Conservation (phyloP, 2,113 vertebrate species). For the Myotis yumanensis region DNA sequence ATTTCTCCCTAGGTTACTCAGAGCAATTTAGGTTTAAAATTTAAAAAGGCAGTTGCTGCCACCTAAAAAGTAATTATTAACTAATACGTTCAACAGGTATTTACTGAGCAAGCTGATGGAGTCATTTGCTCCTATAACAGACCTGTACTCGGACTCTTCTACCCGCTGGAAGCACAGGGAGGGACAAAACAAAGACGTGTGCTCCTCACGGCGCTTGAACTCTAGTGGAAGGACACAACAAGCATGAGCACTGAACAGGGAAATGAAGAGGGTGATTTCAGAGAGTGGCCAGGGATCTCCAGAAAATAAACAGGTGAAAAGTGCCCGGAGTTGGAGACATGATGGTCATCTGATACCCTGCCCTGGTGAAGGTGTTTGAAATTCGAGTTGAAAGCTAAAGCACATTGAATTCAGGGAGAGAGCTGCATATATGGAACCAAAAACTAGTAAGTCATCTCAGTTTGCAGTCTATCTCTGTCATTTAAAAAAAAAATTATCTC, state of each 20-base stretch:
- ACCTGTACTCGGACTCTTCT: not conserved
- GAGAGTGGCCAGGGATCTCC: accelerated
- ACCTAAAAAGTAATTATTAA: slow-evolving; percentile 48
- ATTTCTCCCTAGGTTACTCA: slow-evolving; percentile 50
- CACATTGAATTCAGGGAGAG: not conserved
- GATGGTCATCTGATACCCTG: not conserved
- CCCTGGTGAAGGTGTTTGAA: not conserved
- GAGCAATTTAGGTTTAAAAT: slow-evolving; percentile 21
- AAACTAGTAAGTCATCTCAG: not conserved
- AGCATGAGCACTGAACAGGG: not conserved
- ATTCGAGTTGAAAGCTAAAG: not conserved
- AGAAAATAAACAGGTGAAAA: not conserved
- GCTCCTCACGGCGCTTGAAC: not conserved
- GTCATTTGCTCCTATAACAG: not conserved
- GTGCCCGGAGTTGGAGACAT: not conserved
- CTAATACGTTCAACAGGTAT: not conserved
- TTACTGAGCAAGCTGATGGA: not conserved
- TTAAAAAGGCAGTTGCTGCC: not conserved
- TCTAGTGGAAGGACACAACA: not conserved
- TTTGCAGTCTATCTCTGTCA: not conserved
- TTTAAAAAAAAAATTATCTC: not conserved
- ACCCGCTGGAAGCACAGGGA: not conserved
- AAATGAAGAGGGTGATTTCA: not conserved
- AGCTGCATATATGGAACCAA: not conserved
- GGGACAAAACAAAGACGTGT: not conserved